Conservation (phyloP, 1,140 invertebrate genomes). For the Ylistrum balloti region DNA sequence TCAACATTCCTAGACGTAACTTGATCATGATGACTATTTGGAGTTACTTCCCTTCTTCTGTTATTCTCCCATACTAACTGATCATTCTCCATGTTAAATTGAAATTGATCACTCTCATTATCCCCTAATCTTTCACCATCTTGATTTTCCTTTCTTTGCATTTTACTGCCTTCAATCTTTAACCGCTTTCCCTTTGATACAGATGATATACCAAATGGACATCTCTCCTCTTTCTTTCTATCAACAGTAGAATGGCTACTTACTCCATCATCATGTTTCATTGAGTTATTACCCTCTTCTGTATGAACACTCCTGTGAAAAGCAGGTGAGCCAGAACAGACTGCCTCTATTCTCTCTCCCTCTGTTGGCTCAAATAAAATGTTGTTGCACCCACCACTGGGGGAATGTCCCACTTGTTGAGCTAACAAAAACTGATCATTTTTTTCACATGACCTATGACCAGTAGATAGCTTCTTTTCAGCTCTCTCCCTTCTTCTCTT, state of each 20-base stretch:
- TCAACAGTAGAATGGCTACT: background rate
- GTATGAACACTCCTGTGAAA: background rate
- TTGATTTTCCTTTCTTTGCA: background rate
- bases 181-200: background rate
- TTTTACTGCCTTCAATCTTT: background rate
- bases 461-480: background rate
- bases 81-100: background rate
- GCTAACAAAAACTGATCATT: background rate
- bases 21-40: background rate
- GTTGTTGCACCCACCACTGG: background rate
- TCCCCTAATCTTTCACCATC: background rate
- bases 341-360: background rate
- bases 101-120: background rate
- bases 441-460: background rate
- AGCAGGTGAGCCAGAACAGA: background rate
- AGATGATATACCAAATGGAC: background rate
- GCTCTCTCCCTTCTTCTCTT: background rate
- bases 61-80: background rate
- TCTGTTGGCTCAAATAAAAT: background rate
- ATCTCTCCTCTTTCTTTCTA: background rate
- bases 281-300: background rate
- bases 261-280: background rate
- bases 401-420: background rate
- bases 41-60: slow-evolving; percentile 30
- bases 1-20: background rate